Percentiles rank a stretch among this genome's conserved stretches.
Conservation (phyloP, 2,113 vertebrate genomes). For the Stictonetta naevosa region DNA sequence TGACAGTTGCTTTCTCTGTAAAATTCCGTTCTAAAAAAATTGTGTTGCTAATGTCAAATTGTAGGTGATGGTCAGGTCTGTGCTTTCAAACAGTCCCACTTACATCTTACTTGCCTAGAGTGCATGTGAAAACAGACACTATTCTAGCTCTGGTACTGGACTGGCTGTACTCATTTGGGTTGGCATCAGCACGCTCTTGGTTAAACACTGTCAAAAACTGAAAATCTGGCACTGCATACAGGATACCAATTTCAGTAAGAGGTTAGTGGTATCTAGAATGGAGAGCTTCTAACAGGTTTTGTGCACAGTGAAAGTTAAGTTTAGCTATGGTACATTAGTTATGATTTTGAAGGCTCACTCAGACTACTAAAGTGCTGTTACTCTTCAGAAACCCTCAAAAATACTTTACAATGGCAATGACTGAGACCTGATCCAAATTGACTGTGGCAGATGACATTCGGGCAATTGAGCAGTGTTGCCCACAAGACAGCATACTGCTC, state of each 20-base stretch:
- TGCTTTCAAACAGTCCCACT: neutral
- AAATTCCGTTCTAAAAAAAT: neutral
- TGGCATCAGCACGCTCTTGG: neutral
- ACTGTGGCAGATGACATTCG: conserved; percentile 47
- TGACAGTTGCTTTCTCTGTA: neutral
- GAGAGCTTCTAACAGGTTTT: neutral
- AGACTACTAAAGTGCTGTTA: neutral
- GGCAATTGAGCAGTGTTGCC: conserved; percentile 5
- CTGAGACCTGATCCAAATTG: conserved; percentile 39
- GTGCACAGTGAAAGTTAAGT: neutral
- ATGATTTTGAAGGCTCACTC: neutral
- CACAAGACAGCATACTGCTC: neutral
- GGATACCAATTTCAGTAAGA: neutral
- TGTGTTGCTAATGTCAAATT: neutral
- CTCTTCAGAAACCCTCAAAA: neutral
- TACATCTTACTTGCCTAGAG: neutral
- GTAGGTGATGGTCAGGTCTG: neutral
- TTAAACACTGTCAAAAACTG: neutral
- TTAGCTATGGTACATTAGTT: neutral
- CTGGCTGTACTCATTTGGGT: neutral
- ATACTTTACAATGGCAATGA: neutral
- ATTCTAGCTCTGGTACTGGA: neutral
- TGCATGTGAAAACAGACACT: neutral
- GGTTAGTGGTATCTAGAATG: neutral
- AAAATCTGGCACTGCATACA: neutral